Conservation (phyloP, 2,888 invertebrate species). For the Leptinotarsa tumamoca region DNA sequence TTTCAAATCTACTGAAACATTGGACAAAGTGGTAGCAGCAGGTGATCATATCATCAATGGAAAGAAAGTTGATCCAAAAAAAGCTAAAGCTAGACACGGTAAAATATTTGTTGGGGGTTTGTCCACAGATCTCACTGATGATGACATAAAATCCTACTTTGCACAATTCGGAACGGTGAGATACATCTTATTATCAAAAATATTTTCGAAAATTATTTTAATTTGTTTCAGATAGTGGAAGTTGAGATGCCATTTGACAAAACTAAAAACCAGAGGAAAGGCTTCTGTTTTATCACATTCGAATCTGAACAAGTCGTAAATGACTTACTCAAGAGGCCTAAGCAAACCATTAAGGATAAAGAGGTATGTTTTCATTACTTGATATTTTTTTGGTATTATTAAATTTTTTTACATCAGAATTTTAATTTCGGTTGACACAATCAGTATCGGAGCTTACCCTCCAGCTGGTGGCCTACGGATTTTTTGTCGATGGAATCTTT, state of each 20-base stretch:
- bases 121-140: constrained; percentile 91
- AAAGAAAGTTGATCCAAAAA: constrained; percentile 96
- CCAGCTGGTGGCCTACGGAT: constrained; percentile 60
- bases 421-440: constrained; percentile 51
- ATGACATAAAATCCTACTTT: constrained; percentile 94
- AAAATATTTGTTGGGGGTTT: constrained; percentile 98
- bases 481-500: constrained; percentile 51
- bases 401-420: constrained; percentile 28
- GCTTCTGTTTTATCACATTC: constrained; percentile 97
- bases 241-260: constrained; percentile 98
- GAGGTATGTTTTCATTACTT: constrained; percentile 73
- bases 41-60: constrained; percentile 94
- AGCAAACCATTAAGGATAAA: constrained; percentile 93
- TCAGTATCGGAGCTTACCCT: constrained; percentile 65
- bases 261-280: constrained; percentile 95
- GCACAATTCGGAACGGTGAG: constrained; percentile 92
- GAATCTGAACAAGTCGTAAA: constrained; percentile 95
- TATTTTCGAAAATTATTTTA: background rate
- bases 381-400: background rate
- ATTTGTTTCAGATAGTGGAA: constrained; percentile 82
- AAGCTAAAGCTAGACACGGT: constrained; percentile 93
- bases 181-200: constrained; percentile 45
- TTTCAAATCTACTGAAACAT: constrained; percentile 87
- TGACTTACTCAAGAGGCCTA: constrained; percentile 90
- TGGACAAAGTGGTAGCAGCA: constrained; percentile 90